Conservation (phyloP, 2,797 vertebrate genomes). For the Menidia menidia region DNA sequence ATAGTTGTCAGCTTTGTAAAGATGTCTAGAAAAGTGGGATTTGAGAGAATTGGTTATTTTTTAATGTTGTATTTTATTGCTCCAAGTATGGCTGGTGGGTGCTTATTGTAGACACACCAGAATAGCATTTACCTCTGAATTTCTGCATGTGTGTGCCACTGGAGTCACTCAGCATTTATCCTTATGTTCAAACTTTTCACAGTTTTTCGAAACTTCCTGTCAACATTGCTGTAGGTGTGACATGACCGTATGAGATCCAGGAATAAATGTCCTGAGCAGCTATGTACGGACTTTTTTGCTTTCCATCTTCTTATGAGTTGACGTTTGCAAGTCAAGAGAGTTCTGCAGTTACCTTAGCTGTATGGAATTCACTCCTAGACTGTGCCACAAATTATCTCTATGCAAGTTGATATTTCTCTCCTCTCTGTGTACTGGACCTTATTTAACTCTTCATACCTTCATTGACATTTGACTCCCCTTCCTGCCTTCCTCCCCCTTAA, state of each 20-base stretch:
- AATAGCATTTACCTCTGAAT: constrained; percentile 49
- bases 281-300: neutral
- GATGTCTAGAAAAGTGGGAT: constrained; percentile 11
- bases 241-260: neutral
- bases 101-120: constrained; percentile 19
- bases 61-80: constrained; percentile 10
- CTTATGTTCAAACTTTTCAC: neutral
- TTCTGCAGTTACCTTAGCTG: constrained; percentile 1
- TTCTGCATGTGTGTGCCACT: constrained; percentile 52
- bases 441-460: constrained; percentile 47
- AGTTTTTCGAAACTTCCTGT: constrained; percentile 25
- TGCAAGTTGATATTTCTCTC: constrained; percentile 27
- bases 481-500: constrained; percentile 11
- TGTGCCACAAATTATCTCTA: constrained; percentile 22
- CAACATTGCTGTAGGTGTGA: constrained; percentile 12
- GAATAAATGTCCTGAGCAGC: neutral
- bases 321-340: neutral
- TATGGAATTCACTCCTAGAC: constrained; percentile 1
- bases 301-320: neutral
- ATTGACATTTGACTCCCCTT: constrained; percentile 71
- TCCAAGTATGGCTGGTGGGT: constrained; percentile 8
- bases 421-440: constrained; percentile 20
- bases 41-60: constrained; percentile 16
- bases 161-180: constrained; percentile 38
- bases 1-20: constrained; percentile 23